Conservation (phyloP, 2,888 invertebrate species). For the Argynnis bischoffii region DNA sequence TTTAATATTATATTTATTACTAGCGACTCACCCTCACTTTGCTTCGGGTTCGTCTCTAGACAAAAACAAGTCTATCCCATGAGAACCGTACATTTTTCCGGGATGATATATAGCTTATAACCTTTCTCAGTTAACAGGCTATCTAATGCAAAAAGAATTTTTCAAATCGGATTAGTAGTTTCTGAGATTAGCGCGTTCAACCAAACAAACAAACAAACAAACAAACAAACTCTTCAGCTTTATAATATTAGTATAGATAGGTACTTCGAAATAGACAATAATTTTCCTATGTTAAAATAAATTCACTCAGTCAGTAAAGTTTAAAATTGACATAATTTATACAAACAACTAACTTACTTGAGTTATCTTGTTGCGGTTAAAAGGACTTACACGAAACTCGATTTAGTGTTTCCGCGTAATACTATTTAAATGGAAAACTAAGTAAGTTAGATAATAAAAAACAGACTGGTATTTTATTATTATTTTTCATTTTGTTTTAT, state of each 20-base stretch:
- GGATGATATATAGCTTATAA: too few species aligned
- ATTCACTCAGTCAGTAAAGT: neutral
- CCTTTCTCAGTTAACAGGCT: too few species aligned
- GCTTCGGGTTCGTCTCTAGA: too few species aligned
- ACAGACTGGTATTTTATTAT: neutral
- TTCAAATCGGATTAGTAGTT: too few species aligned
- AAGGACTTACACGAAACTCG: constrained; percentile 27
- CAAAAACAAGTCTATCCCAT: too few species aligned
- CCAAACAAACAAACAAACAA: too few species aligned
- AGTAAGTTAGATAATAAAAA: neutral
- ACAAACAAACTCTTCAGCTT: too few species aligned
- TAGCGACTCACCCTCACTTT: neutral
- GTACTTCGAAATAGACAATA: neutral
- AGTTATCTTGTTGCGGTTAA: constrained; percentile 35
- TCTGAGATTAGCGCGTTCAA: too few species aligned
- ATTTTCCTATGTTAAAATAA: neutral
- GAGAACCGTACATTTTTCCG: too few species aligned
- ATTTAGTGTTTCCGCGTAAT: constrained; percentile 25
- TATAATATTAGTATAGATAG: too few species aligned
- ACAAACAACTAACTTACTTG: constrained; percentile 33
- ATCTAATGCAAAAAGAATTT: too few species aligned
- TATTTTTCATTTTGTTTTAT: too few species aligned
- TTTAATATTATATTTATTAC: neutral
- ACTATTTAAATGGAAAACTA: constrained; percentile 14
- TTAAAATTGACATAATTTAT: constrained; percentile 6